Percentiles rank a stretch among this genome's conserved stretches.
Conservation (phyloP, 1,140 invertebrate genomes). For the Odontomachus brunneus region DNA sequence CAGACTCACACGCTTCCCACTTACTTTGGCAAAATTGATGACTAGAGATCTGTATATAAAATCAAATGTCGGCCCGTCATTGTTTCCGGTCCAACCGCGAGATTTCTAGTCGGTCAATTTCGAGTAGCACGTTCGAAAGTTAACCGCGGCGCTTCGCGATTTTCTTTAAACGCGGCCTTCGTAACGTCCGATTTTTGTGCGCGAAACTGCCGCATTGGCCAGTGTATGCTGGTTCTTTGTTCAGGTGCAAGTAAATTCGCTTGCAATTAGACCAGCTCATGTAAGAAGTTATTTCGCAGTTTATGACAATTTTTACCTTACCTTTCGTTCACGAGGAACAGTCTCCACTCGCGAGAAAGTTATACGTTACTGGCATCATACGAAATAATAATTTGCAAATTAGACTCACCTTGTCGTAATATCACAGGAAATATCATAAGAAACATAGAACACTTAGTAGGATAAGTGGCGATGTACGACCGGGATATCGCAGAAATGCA, state of each 20-base stretch:
- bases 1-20: not conserved
- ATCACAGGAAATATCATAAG: not conserved
- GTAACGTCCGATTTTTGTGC: not conserved
- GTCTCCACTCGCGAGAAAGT: slow-evolving; percentile 43
- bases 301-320: slow-evolving; percentile 21
- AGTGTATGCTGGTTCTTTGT: not conserved
- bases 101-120: slow-evolving; percentile 44
- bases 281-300: slow-evolving; percentile 37
- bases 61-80: not conserved
- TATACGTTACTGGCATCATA: not conserved
- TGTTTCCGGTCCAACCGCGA: not conserved
- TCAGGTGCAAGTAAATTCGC: slow-evolving; percentile 4
- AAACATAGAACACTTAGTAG: not conserved
- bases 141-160: not conserved
- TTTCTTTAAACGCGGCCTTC: not conserved
- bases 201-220: not conserved
- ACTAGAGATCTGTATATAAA: slow-evolving; percentile 9
- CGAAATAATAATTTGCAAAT: slow-evolving; percentile 10
- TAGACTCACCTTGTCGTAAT: not conserved
- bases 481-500: not conserved
- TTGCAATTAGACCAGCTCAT: slow-evolving; percentile 22
- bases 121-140: not conserved
- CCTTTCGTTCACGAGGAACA: slow-evolving; percentile 9
- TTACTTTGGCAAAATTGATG: not conserved
- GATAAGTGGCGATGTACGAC: not conserved